phyloP scores from a whole-genome alignment of 2,797 vertebrate species.

The Syngnathus acus region DNA sequence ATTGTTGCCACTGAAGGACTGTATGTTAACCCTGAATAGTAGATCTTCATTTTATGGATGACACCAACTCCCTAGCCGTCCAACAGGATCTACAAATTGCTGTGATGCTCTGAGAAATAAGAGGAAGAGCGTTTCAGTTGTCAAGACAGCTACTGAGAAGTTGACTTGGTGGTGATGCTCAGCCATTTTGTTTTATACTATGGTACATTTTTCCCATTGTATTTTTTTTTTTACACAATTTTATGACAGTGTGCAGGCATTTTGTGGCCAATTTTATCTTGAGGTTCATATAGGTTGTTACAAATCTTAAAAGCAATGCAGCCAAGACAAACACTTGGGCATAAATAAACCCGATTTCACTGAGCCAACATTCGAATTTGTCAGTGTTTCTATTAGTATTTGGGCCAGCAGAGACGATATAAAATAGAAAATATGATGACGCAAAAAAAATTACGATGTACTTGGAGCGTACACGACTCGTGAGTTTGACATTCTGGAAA shows the following conservation, averaged over 20 bases:
- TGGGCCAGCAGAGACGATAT: too few relatives aligned
- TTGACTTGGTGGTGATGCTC: neutral
- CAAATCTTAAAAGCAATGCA: neutral
- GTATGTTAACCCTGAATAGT: neutral
- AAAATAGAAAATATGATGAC: too few relatives aligned
- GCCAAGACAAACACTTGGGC: too few relatives aligned
- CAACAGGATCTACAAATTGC: too few relatives aligned
- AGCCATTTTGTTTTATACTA: neutral
- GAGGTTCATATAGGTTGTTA: neutral
- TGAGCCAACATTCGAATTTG: too few relatives aligned
- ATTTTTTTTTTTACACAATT: neutral
- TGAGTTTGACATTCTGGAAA: constrained; percentile 12
- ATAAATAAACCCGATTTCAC: neutral
- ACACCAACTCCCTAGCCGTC: neutral
- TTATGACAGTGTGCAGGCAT: neutral
- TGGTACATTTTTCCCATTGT: too few relatives aligned
- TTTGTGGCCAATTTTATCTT: neutral
- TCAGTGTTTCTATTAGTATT: too few relatives aligned
- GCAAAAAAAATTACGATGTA: too few relatives aligned
- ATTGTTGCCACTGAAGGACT: neutral
- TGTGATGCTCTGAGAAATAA: neutral
- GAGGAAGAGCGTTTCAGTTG: neutral
- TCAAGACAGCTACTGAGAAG: neutral
- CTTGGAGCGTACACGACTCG: neutral
- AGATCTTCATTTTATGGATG: neutral